Base-by-base conservation (phyloP, 2,888 invertebrate species). In the Cephus rjabovi region DNA sequence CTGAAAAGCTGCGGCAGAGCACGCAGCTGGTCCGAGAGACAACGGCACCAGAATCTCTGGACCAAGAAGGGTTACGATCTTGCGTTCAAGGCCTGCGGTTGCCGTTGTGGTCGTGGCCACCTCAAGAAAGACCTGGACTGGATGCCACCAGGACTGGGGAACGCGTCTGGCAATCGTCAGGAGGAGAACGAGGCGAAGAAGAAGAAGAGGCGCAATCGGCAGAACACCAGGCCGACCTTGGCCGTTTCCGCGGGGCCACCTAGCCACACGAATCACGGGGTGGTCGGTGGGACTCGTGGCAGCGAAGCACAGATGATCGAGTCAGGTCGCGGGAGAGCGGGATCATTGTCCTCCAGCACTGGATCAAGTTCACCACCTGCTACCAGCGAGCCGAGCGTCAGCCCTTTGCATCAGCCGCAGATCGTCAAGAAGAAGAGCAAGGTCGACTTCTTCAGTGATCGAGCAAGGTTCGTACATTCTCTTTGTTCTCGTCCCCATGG, bases 31-130 rank as follows among this genome's bases (percentile, higher is more conserved):
- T 98, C 98, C 69, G 98, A 98, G 91, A 94, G 98, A 79, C 98
- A 98, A 92, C 94, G 98, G 37, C 95, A 96, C 87, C 98, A 98
- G 93, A 98, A 98, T 92, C 93, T 99, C 79, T 99, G 99, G 99
- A 98, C 98, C 78, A 98, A 98, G 92, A 98, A 98, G 92, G 98
- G 98, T 77, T 98, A 98, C 93, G 98, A 99, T 92, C 92, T 98
- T 91, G 98, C 98, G 11, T 98, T 96, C 92, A 98, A 98, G 89
- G 98, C 97, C 11, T 99, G 98, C 93, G 96, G 96, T 70, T 99
- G 99, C 93, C 96, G 96, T 83, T 98, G 98, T 92, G 97, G 97
- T 4, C 94, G 97, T 40, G 98, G 98, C 11, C 98, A 98, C 89
- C 92, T 99, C 86, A 96, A 98, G 89, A 99, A 98, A 92, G 98